Conservation (phyloP, 2,113 vertebrate genomes). For the Charadrius vociferus region DNA sequence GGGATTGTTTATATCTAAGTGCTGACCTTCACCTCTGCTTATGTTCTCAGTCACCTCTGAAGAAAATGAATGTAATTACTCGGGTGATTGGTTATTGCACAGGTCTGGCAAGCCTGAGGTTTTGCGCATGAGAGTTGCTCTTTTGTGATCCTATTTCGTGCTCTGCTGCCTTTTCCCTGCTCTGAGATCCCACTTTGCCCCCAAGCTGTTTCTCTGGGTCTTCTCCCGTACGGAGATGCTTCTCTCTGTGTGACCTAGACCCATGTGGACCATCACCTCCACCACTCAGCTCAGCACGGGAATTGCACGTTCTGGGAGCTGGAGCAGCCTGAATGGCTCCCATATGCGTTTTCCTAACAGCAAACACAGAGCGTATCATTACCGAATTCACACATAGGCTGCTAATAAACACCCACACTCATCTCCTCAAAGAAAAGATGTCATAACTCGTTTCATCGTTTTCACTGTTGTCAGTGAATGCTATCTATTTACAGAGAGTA, state of each 20-base stretch:
- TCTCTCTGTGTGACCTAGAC: not conserved
- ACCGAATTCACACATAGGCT: not conserved
- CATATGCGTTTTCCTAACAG: not conserved
- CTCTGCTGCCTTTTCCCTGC: not conserved
- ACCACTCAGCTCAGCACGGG: accelerated
- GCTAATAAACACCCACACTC: constrained; percentile 38
- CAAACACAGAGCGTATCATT: not conserved
- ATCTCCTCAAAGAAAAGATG: not conserved
- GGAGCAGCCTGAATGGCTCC: not conserved
- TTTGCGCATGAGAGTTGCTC: not conserved
- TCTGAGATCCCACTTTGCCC: not conserved
- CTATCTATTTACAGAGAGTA: not conserved
- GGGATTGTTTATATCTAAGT: not conserved
- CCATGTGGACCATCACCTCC: not conserved
- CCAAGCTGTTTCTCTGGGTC: not conserved
- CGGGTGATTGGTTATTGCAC: not conserved
- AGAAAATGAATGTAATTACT: not conserved
- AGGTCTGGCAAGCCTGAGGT: not conserved
- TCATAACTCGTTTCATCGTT: not conserved
- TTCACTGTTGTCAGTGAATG: not conserved
- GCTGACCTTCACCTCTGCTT: not conserved
- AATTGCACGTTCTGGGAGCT: not conserved
- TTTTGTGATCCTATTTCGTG: not conserved
- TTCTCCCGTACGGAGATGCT: not conserved
- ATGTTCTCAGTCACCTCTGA: not conserved